Conservation (phyloP, 2,113 vertebrate species). For the Nothoprocta perdicaria region DNA sequence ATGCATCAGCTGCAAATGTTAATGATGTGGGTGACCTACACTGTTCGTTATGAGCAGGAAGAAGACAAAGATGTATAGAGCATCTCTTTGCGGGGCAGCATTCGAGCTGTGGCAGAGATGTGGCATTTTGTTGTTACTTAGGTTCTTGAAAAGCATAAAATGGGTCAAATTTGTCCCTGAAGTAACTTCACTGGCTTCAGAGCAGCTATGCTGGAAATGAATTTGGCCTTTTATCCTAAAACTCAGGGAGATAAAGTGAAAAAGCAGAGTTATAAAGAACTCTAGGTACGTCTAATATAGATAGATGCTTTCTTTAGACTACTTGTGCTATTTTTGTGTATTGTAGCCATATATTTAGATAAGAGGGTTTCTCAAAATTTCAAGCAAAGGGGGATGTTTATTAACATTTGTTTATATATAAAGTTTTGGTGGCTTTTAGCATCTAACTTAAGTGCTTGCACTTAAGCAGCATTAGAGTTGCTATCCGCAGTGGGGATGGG, state of each 20-base stretch:
- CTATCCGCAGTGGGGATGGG: not conserved
- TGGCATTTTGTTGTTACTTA: constrained; percentile 34
- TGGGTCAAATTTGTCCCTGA: constrained; percentile 9
- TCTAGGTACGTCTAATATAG: not conserved
- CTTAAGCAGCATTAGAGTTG: not conserved
- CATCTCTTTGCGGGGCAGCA: constrained; percentile 23
- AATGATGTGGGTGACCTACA: constrained; percentile 73
- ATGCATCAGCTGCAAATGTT: constrained; percentile 70
- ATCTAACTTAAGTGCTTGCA: not conserved
- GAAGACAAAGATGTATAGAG: constrained; percentile 75
- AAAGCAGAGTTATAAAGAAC: not conserved
- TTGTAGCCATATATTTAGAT: not conserved
- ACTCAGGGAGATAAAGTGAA: not conserved
- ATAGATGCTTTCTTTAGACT: not conserved
- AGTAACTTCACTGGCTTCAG: constrained; percentile 12
- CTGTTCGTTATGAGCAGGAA: constrained; percentile 56
- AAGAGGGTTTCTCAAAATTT: not conserved
- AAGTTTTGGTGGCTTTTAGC: not conserved
- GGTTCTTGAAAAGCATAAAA: constrained; percentile 49
- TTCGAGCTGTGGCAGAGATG: constrained; percentile 8
- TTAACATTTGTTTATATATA: not conserved
- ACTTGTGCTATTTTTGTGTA: not conserved
- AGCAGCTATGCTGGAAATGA: not conserved
- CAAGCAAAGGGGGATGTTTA: not conserved
- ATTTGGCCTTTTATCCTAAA: not conserved